Conservation (phyloP, 2,797 vertebrate species). For the Natrix natrix region DNA sequence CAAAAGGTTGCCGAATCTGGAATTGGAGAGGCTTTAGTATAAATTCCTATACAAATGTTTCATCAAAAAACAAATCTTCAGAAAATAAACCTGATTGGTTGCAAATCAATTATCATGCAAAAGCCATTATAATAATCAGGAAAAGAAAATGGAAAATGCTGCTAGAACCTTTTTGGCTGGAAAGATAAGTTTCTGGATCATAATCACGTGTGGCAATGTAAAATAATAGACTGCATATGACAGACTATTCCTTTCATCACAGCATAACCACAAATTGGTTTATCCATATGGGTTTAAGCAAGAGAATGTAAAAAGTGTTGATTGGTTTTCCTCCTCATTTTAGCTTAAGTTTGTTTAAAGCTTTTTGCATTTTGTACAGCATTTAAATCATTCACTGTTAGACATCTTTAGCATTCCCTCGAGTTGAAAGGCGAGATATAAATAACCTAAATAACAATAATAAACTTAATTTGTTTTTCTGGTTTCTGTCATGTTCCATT, state of each 20-base stretch:
- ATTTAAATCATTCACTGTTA: background rate
- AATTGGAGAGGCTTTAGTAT: background rate
- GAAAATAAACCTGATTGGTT: background rate
- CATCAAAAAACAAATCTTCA: background rate
- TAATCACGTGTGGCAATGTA: background rate
- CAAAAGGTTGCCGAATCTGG: background rate
- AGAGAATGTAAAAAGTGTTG: slow-evolving; percentile 5
- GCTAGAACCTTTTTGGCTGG: background rate
- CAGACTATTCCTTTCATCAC: background rate
- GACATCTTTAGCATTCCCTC: background rate
- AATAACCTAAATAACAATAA: background rate
- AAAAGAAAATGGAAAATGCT: background rate
- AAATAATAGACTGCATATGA: background rate
- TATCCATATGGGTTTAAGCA: background rate
- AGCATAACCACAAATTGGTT: background rate
- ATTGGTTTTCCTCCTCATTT: background rate
- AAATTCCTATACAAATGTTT: background rate
- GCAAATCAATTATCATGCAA: background rate
- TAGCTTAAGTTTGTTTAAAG: background rate
- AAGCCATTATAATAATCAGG: background rate
- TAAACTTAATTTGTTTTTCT: background rate
- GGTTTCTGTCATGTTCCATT: background rate
- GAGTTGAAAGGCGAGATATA: background rate
- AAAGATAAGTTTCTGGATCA: background rate
- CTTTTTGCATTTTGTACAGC: background rate